Evolutionary conservation across 2,888 invertebrate species (phyloP), one percentile per base, ranked within the genome.

Genomic region (Phortica magna): DNA sequence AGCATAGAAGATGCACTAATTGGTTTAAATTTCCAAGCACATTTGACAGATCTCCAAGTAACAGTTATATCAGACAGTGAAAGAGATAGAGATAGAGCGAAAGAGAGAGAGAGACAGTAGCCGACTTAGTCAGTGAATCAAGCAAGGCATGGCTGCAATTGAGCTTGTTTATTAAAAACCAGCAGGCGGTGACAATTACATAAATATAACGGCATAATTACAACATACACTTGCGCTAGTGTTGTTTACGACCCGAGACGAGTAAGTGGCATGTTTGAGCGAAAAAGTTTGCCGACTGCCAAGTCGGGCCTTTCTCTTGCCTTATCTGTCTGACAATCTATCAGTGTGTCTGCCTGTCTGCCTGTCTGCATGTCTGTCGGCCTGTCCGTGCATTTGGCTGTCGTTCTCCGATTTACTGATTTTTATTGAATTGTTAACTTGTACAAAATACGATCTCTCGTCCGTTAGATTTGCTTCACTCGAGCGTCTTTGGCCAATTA

Each of bases 401-500:
- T 71, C 53, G 53, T 17, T 68, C 43, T 42, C 43, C 7, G 68
- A 68, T 12, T 31, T 19, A 22, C 61, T 48, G 61, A 59, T 42
- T 61, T 57, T 73, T 73, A 73, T 73, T 73, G 73, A 73, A 73
- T 73, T 73, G 73, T 73, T 73, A 59, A 73, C 57, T 59, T 61
- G 73, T 41, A 53, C 59, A 73, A 73, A 59, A 59, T 61, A 59
- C 73, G 42, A 71, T 55, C 39, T 53, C 22, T 53, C 31, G 22
- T 53, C 70, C 70, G 70, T 55, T 71, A 55, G 70, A 22, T 12
- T 12, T 14, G 70, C 19, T 61, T 61, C 22, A 31, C 31, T 55
- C 31, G 61, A 70, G 7, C 22, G 19, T 53, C 53, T 71, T 71
- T 48, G 81, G 85, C 83, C 85, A 85, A 87, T 85, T 85, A 85